Conservation (phyloP, 2,888 invertebrate species). For the Drosophila atroscutellata region DNA sequence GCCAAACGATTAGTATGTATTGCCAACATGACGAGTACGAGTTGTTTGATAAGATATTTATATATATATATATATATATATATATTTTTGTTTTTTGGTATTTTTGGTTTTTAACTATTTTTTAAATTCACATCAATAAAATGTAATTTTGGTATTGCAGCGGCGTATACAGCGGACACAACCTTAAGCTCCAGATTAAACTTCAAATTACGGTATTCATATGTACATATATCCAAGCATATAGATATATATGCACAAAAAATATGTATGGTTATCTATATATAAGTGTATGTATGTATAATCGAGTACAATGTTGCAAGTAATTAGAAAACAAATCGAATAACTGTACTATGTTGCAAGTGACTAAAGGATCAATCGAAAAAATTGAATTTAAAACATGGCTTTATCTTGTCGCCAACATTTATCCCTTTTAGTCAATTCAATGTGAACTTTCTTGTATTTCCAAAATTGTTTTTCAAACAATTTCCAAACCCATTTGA, state of each 20-base stretch:
- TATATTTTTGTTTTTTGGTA: background rate
- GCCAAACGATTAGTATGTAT: background rate
- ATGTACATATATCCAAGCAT: slow-evolving; percentile 12
- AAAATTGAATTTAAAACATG: slow-evolving; percentile 12
- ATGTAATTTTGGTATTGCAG: slow-evolving; percentile 50
- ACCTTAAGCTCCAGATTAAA: slow-evolving; percentile 55
- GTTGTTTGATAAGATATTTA: slow-evolving; percentile 3
- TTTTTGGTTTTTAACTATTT: slow-evolving; percentile 2
- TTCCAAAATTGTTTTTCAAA: slow-evolving; percentile 14
- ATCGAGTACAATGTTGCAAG: slow-evolving; percentile 31
- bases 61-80: background rate
- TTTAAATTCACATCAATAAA: slow-evolving; percentile 53
- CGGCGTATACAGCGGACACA: slow-evolving; percentile 57
- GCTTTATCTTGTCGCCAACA: slow-evolving; percentile 11
- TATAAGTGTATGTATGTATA: slow-evolving; percentile 3
- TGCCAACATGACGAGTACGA: background rate
- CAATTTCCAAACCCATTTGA: background rate
- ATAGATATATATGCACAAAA: slow-evolving; percentile 4
- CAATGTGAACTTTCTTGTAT: slow-evolving; percentile 47
- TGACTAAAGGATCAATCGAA: slow-evolving; percentile 15
- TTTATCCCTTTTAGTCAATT: slow-evolving; percentile 49
- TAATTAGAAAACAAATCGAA: slow-evolving; percentile 1
- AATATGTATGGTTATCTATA: slow-evolving; percentile 1
- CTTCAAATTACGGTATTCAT: slow-evolving; percentile 35
- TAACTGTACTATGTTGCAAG: background rate